phyloP scores from a whole-genome alignment of 2,113 vertebrate species.

The Edolisoma coerulescens region DNA sequence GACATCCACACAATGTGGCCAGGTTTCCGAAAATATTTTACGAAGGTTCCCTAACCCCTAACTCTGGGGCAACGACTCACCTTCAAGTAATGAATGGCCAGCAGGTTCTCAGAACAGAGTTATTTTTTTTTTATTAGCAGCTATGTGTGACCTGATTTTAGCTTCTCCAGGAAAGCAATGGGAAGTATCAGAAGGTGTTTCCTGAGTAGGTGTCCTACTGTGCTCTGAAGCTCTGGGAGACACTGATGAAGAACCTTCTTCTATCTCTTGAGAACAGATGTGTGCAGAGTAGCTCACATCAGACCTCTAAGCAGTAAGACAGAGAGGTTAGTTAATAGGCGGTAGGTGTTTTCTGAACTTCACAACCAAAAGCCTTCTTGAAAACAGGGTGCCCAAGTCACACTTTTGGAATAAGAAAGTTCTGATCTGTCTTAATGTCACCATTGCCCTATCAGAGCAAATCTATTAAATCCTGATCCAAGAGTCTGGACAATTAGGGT shows the following conservation, averaged over 20 bases:
- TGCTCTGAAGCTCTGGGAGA: not conserved
- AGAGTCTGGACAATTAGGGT: not conserved
- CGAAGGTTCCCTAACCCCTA: not conserved
- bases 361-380: not conserved
- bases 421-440: not conserved
- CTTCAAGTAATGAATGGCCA: not conserved
- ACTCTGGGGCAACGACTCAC: not conserved
- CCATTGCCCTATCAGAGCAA: not conserved
- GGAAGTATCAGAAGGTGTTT: not conserved
- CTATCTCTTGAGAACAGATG: not conserved
- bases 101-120: not conserved
- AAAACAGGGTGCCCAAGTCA: not conserved
- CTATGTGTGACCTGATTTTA: not conserved
- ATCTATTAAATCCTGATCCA: not conserved
- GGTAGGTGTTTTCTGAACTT: not conserved
- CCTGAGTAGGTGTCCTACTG: not conserved
- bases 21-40: not conserved
- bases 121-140: not conserved
- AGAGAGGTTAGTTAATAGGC: not conserved
- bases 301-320: not conserved
- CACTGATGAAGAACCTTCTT: not conserved
- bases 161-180: not conserved
- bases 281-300: not conserved
- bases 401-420: not conserved
- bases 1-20: not conserved